These are phyloP conservation scores for Dipodomys stephensi DNA, from an alignment of 2,113 vertebrate genomes.

Conservation along the genomic window DNA sequence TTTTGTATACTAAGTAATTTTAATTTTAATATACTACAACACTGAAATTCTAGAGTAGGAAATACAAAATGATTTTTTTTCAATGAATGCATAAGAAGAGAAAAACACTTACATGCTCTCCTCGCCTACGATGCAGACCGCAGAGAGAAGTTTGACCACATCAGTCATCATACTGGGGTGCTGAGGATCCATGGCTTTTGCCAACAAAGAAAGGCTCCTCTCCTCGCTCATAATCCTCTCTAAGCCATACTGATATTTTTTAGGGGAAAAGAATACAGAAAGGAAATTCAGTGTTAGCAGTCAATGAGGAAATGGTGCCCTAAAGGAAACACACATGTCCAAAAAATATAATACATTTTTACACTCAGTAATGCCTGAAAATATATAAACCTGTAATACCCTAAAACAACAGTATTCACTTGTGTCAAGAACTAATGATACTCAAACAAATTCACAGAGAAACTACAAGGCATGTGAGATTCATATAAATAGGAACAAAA, in stretches of 20 bases:
- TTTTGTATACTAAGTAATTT: background rate
- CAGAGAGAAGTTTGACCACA: constrained; percentile 96
- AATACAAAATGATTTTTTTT: background rate
- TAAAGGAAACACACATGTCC: background rate
- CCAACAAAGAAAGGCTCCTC: constrained; percentile 93
- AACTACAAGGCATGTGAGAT: background rate
- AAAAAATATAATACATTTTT: constrained; percentile 29
- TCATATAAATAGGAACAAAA: background rate
- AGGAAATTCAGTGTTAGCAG: constrained; percentile 48
- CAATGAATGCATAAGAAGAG: background rate
- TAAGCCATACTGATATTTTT: constrained; percentile 93
- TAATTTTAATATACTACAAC: constrained; percentile 30
- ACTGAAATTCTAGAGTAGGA: constrained; percentile 40
- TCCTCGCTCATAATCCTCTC: constrained; percentile 97
- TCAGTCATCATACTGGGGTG: constrained; percentile 97
- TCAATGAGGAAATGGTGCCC: background rate
- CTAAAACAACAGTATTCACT: background rate
- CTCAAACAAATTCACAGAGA: background rate
- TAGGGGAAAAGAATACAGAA: background rate
- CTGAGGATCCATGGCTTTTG: constrained; percentile 93
- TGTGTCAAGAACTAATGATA: constrained; percentile 37
- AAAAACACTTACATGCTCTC: constrained; percentile 94
- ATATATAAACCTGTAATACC: background rate
- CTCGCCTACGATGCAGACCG: constrained; percentile 98
- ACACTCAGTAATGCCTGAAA: background rate